These are phyloP conservation scores for Rhinogobius similis DNA, from an alignment of 2,113 vertebrate genomes.

Conservation along the genomic window DNA sequence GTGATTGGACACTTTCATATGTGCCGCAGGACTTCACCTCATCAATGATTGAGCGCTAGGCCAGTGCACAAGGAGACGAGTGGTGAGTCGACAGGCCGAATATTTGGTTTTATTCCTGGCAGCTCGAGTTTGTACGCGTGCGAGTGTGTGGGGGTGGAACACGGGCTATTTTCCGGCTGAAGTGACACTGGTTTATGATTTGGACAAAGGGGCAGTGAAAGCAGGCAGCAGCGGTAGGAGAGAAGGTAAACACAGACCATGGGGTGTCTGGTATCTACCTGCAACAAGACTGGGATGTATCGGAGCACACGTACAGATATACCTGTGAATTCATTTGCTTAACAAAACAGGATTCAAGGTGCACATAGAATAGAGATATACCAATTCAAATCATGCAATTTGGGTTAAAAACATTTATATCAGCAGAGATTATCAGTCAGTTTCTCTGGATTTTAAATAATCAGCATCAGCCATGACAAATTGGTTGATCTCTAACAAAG, in stretches of 20 bases:
- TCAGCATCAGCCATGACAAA: too few species aligned
- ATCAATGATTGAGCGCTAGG: constrained; percentile 61
- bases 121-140: background rate
- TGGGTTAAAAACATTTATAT: too few species aligned
- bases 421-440: too few species aligned
- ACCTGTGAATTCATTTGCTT: background rate
- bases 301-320: background rate
- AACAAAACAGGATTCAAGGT: background rate
- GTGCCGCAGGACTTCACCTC: constrained; percentile 53
- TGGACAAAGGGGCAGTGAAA: constrained; percentile 28
- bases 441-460: too few species aligned
- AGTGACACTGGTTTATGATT: constrained; percentile 48
- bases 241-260: constrained; percentile 35
- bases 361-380: background rate
- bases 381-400: too few species aligned
- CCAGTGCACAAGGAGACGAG: constrained; percentile 46
- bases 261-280: background rate
- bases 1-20: constrained; percentile 56
- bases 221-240: constrained; percentile 18
- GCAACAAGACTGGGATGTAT: background rate
- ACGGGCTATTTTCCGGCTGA: constrained; percentile 58
- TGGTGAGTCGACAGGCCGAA: constrained; percentile 35
- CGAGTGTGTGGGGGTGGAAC: constrained; percentile 20
- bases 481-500: too few species aligned
- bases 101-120: constrained; percentile 43